Evolutionary conservation across 2,113 vertebrate species (phyloP).

Genomic region (Paramormyrops kingsleyae): DNA sequence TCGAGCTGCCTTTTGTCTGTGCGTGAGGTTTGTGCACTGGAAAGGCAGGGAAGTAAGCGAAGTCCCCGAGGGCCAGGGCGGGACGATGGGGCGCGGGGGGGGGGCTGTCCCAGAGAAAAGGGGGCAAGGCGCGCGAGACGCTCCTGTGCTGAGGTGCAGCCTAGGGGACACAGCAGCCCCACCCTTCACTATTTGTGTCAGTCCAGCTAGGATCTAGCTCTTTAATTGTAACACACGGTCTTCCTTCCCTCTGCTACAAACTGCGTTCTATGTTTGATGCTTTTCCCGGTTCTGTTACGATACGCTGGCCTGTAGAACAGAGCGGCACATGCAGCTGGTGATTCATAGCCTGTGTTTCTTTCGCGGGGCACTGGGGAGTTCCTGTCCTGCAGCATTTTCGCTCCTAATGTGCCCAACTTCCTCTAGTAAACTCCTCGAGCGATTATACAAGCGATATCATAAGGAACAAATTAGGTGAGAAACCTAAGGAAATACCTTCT

Average conservation of each 20-base stretch:
- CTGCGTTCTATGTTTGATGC: not conserved
- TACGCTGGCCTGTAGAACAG: too few relatives aligned
- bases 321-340: not conserved
- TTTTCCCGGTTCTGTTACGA: not conserved
- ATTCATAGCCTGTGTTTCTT: conserved; percentile 28
- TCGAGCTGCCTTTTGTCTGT: conserved; percentile 58
- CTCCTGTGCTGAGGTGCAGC: conserved; percentile 21
- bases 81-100: conserved; percentile 45
- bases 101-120: conserved; percentile 6
- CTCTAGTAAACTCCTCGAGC: conserved; percentile 2
- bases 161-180: conserved; percentile 39
- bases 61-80: conserved; percentile 51
- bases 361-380: conserved; percentile 14
- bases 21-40: conserved; percentile 58
- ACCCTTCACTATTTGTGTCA: conserved; percentile 41
- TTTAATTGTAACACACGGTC: conserved; percentile 36
- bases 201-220: conserved; percentile 38
- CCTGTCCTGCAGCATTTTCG: conserved; percentile 16
- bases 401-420: conserved; percentile 20
- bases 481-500: conserved; percentile 36
- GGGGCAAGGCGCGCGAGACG: conserved; percentile 30
- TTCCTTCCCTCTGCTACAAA: conserved; percentile 28
- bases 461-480: conserved; percentile 40
- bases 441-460: conserved; percentile 24
- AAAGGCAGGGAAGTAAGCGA: conserved; percentile 54